Base-by-base conservation (phyloP, 2,797 vertebrate species). In the Bovichtus diacanthus region DNA sequence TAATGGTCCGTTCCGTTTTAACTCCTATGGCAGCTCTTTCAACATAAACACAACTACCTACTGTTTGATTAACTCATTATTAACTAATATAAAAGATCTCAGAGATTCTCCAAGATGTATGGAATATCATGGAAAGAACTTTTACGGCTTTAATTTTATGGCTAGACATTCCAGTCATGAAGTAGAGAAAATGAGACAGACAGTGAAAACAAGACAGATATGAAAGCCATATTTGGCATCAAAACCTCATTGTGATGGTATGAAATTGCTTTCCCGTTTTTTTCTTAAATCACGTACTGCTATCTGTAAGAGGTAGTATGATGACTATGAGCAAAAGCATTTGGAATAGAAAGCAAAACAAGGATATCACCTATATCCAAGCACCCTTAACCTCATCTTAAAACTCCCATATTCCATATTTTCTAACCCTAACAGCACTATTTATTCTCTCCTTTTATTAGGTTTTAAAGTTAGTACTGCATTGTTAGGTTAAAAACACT, bases 181-280 rank as follows among this genome's bases (percentile, higher is more conserved):
- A 65, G 44, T 36, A 34, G 38, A 87, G 55, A 67, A n/a, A 73
- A 67, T 44, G 21, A 68, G 56, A 68, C 43, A 55, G 23, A 68
- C 47, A 59, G 23, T 43, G 10, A 87, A 80, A 79, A 63, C 39
- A 61, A 72, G 29, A 34, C 38, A 53, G 27, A 60, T 69, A 53
- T 49, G 2, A 54, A 38, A 51, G 6, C 86, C 80, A 74, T 89
- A 86, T 83, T 89, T 85, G 81, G 80, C 56, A 83, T 61, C 53
- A 43, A 10, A 68, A 31, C 23, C 11, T 54, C 6, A 65, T 71
- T 71, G 34, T 12, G 34, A 74, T 49, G 27, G 36, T 75, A 60
- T 39, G 6, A 67, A 64, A 80, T 62, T 53, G 21, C 46, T 62
- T 50, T 39, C 15, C 11, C 4, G 6, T 72, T 81, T 31, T 29